Evolutionary conservation across 1,140 invertebrate genomes (phyloP).

Genomic region (Trachymyrmex septentrionalis): DNA sequence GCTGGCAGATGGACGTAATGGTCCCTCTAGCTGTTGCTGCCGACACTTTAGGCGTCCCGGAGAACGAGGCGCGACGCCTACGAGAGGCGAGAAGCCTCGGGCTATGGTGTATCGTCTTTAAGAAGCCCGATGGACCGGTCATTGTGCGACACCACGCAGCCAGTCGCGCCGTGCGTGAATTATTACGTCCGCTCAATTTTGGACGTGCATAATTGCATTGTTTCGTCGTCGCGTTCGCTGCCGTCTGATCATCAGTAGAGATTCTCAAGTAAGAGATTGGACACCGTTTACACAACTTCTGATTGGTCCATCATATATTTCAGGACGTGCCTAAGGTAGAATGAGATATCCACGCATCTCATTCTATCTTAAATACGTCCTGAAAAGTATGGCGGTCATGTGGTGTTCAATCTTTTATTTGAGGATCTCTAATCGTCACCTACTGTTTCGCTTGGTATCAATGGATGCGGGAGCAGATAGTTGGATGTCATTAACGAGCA

Average conservation of each 20-base stretch:
- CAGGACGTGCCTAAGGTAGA: too few species aligned
- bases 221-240: neutral
- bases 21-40: slow-evolving; percentile 70
- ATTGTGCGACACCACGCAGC: slow-evolving; percentile 21
- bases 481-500: slow-evolving; percentile 16
- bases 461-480: neutral
- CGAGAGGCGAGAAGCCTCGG: slow-evolving; percentile 39
- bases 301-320: too few species aligned
- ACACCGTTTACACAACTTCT: too few species aligned
- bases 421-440: too few species aligned
- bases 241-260: too few species aligned
- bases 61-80: slow-evolving; percentile 69
- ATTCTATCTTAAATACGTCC: too few species aligned
- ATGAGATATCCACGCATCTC: too few species aligned
- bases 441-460: neutral
- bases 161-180: slow-evolving; percentile 24
- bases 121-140: slow-evolving; percentile 43
- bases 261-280: too few species aligned
- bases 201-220: slow-evolving; percentile 47
- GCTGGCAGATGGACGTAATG: slow-evolving; percentile 82
- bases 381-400: too few species aligned
- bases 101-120: slow-evolving; percentile 52
- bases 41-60: slow-evolving; percentile 71
- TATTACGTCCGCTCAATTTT: slow-evolving; percentile 57
- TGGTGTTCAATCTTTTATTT: too few species aligned